Evolutionary conservation across 2,113 vertebrate species (phyloP), one percentile per base, ranked within the genome.

Genomic region (Carassius gibelio): DNA sequence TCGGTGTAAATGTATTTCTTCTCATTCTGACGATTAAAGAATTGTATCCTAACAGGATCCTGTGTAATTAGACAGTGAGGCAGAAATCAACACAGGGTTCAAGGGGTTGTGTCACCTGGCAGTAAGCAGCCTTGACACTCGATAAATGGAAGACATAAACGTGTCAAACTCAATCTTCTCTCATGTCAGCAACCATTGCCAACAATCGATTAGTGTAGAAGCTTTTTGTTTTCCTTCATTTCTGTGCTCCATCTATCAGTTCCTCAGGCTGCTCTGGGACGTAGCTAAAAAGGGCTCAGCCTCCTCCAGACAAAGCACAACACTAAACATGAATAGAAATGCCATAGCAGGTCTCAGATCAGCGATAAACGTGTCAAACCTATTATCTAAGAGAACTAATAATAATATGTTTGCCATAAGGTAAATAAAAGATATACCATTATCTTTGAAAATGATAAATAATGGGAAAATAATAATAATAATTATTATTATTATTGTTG

Each of bases 1-100:
- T 75, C 52, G 42, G 59, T 42, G 48, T n/a, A 86, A 82, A 82
- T 21, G 13, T 64, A 59, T 75, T 76, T 71, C 64, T 76, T 26
- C 17, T 69, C 34, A 57, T 10, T 26, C 36, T 23, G 61, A 55
- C 72, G 50, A 61, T 68, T 61, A 6, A 55, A 48, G 9, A 48
- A 82, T 17, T n/a, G 62, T 26, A 23, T 38, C 38, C 61, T 76
- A 50, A 71, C 80, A 82, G 79, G 59, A 42, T 45, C 21, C n/a
- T 14, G 45, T 75, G 62, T 83, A 77, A 86, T 71, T 76, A 57
- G 62, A 52, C 34, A 11, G 14, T 5, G 48, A 17, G 52, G 45
- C 19, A 42, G 74, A 77, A 82, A 86, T 83, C 74, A 78, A 45
- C 50, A 71, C 34, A 1, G 11, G 66, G 69, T 81, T 57, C 57